phyloP scores from a whole-genome alignment of 2,888 invertebrate genomes.

The Philonicus albiceps region DNA sequence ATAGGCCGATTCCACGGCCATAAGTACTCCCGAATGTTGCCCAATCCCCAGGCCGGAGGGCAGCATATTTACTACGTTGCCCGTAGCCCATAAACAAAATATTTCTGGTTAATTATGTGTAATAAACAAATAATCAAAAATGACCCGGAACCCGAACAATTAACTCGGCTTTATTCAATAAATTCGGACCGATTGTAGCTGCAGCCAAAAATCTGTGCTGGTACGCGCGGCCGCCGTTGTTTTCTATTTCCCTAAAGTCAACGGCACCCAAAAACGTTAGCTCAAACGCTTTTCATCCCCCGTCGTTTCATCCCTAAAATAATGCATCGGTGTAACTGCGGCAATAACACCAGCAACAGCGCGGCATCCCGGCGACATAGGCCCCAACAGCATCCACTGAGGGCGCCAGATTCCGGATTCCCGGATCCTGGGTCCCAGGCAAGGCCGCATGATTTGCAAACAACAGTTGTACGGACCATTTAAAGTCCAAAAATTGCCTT shows the following conservation, averaged over 20 bases:
- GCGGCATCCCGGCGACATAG: background rate
- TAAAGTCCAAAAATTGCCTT: slow-evolving; percentile 46
- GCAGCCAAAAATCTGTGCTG: slow-evolving; percentile 13
- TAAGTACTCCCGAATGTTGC: background rate
- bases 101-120: slow-evolving; percentile 33
- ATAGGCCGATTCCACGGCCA: background rate
- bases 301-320: slow-evolving; percentile 6
- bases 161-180: slow-evolving; percentile 35
- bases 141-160: slow-evolving; percentile 20
- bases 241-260: slow-evolving; percentile 30
- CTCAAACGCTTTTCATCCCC: slow-evolving; percentile 32
- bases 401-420: background rate
- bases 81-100: background rate
- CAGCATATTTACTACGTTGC: background rate
- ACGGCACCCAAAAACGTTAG: slow-evolving; percentile 2
- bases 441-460: slow-evolving; percentile 38
- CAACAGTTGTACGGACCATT: slow-evolving; percentile 42
- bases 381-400: background rate
- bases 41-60: background rate
- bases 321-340: slow-evolving; percentile 19
- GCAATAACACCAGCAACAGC: background rate
- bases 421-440: background rate
- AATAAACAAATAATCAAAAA: slow-evolving; percentile 39
- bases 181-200: slow-evolving; percentile 4
- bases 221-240: background rate